Base-by-base conservation (phyloP, 2,888 invertebrate species). In the Ophion obscuratus region DNA sequence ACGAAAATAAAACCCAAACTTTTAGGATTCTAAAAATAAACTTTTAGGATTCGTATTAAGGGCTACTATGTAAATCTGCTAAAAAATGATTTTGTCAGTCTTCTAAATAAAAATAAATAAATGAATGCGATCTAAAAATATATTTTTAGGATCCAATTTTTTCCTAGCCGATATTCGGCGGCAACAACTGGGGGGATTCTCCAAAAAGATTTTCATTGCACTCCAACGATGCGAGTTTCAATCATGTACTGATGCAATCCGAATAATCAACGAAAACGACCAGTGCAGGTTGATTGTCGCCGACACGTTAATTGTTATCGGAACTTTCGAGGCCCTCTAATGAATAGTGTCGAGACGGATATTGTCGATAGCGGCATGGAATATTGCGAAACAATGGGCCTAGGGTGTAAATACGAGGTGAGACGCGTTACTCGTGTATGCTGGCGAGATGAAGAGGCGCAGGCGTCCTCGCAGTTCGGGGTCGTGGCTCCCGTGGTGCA, bases 401-500 rank as follows among this genome's bases (percentile, higher is more conserved):
- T 77, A 68, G 31, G 14, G 17, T 40, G 14, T 36, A 68, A n/a
- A 53, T 10, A 59, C 7, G 36, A 78, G 53, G 10, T 53, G 24
- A 20, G 7, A 31, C 62, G 59, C 79, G 84, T 90, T 91, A 94
- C 94, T 93, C 94, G 87, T 94, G 93, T 85, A 94, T 93, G 74
- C 92, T 93, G 87, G 94, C 93, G 64, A 93, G 88, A 84, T 94
- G 93, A 47, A 94, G 85, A 20, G 94, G 94, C 75, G 94, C 94
- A 59, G 93, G 93, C 81, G 92, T 93, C 79, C 94, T 91, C 10
- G 92, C 92, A 20, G 93, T 93, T 83, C 91, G 91, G 68, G 92
- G 91, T 83, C 93, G 90, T 70, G 94, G 92, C 74, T 92, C 91
- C 40, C 92, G 90, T 5, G 91, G 91, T 66, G 89, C 85, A 3